These are phyloP conservation scores for Dipodomys merriami DNA, from an alignment of 2,113 vertebrate genomes.

Conservation along the genomic window DNA sequence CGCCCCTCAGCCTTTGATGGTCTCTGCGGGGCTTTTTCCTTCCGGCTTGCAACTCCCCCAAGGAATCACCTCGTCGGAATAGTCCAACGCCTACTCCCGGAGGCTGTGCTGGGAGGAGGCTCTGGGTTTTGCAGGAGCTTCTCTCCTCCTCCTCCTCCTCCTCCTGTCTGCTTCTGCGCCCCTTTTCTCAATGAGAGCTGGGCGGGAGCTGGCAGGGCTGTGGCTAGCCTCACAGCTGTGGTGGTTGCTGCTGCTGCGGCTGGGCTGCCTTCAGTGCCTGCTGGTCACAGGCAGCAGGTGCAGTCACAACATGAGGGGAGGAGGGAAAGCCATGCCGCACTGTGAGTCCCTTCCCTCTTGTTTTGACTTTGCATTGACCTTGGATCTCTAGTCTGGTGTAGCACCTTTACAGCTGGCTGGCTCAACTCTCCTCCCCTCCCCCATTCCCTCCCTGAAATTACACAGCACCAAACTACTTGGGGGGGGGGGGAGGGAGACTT, in stretches of 20 bases:
- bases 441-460: neutral
- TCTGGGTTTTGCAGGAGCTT: neutral
- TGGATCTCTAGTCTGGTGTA: conserved; percentile 58
- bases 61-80: conserved; percentile 58
- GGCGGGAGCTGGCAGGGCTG: conserved; percentile 63
- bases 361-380: conserved; percentile 83
- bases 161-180: neutral
- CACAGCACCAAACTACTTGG: neutral
- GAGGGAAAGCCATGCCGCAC: neutral
- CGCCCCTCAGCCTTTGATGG: conserved; percentile 64
- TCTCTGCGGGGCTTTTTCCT: conserved; percentile 65
- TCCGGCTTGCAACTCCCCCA: conserved; percentile 68
- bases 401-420: conserved; percentile 40
- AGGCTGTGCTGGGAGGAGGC: conserved; percentile 62
- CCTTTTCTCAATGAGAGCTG: conserved; percentile 65
- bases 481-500: neutral
- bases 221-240: conserved; percentile 58
- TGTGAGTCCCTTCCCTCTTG: conserved; percentile 6
- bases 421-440: neutral
- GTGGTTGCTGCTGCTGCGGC: conserved; percentile 7
- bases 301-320: conserved; percentile 43
- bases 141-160: conserved; percentile 6
- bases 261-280: conserved; percentile 59
- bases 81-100: conserved; percentile 33
- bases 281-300: conserved; percentile 81